phyloP scores from a whole-genome alignment of 2,797 vertebrate species.

The Anguilla anguilla region DNA sequence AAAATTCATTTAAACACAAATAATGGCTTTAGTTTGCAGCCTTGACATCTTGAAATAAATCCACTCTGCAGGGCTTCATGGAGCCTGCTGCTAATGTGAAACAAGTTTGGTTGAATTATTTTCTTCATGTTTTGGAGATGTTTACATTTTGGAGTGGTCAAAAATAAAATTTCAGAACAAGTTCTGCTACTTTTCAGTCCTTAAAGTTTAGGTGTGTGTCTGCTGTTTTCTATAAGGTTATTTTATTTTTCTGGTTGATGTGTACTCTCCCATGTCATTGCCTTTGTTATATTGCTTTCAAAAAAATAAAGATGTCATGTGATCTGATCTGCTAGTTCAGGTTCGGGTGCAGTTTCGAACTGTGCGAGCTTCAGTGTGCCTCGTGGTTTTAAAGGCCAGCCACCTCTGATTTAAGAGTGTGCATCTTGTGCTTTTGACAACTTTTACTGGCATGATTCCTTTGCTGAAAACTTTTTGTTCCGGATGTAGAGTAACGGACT shows the following conservation, averaged over 20 bases:
- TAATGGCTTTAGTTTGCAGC: neutral
- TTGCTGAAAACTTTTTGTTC: conserved; percentile 1
- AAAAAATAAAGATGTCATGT: neutral
- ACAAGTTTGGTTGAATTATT: neutral
- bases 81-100: neutral
- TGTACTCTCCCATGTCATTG: neutral
- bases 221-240: neutral
- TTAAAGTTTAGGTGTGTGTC: neutral
- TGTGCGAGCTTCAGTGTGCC: neutral
- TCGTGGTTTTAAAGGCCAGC: neutral
- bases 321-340: neutral
- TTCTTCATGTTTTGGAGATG: neutral
- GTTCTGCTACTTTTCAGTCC: neutral
- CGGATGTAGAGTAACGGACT: conserved; percentile 46
- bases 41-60: neutral
- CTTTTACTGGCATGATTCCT: neutral
- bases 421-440: neutral
- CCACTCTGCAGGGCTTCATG: neutral
- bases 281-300: neutral
- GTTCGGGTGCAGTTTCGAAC: neutral
- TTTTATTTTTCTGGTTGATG: neutral
- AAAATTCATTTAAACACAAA: neutral
- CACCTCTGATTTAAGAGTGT: neutral
- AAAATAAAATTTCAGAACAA: neutral
- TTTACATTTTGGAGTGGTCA: neutral